phyloP scores from a whole-genome alignment of 2,888 invertebrate genomes.

The Leptinotarsa tumamoca region DNA sequence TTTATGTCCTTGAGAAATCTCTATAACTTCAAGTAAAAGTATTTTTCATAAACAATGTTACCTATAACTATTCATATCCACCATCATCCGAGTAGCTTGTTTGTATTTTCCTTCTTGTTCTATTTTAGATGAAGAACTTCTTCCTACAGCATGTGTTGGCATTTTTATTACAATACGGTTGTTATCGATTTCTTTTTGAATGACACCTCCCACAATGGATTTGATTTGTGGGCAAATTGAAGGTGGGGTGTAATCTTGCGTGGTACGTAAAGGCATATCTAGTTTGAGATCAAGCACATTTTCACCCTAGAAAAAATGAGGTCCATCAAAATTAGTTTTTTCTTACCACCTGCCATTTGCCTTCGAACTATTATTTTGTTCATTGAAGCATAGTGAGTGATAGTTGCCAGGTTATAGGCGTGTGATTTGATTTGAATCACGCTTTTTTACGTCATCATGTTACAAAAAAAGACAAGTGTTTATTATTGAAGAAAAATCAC shows the following conservation, averaged over 20 bases:
- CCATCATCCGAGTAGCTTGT: conserved; percentile 62
- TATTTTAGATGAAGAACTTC: conserved; percentile 60
- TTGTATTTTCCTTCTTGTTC: conserved; percentile 65
- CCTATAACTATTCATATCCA: conserved; percentile 64
- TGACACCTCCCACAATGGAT: conserved; percentile 74
- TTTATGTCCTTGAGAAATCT: background rate
- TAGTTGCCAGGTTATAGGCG: too few species aligned
- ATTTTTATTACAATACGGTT: conserved; percentile 62
- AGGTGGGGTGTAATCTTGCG: conserved; percentile 80
- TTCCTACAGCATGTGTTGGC: conserved; percentile 61
- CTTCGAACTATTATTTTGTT: too few species aligned
- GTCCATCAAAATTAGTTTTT: background rate
- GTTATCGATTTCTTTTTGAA: conserved; percentile 66
- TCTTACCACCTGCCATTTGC: too few species aligned
- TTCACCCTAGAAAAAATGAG: conserved; percentile 66
- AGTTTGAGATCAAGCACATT: conserved; percentile 81
- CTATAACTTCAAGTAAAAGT: background rate
- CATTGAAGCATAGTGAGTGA: too few species aligned
- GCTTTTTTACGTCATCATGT: too few species aligned
- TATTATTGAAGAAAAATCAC: too few species aligned
- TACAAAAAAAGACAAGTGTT: too few species aligned
- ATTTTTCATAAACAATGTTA: conserved; percentile 43
- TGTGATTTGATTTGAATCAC: too few species aligned
- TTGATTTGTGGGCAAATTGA: conserved; percentile 79
- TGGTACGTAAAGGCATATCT: conserved; percentile 82